Evolutionary conservation across 2,888 invertebrate genomes (phyloP), one percentile per base, ranked within the genome.

Genomic region (Eulithis testata): DNA sequence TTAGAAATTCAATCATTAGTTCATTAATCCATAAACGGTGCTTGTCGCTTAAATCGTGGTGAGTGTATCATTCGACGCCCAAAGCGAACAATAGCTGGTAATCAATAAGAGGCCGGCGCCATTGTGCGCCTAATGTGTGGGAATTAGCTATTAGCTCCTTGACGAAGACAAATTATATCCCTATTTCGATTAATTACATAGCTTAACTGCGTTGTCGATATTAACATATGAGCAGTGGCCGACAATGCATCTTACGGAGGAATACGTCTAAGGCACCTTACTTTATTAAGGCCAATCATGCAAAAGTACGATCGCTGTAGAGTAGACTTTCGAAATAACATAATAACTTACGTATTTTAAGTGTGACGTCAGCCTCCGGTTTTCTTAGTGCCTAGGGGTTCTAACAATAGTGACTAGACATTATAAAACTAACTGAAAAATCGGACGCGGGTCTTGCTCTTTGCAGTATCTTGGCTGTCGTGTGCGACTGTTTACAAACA

Each of bases 121-220:
- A 90, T 92, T 92, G 92, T 92, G 85, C 84, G 83, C 83, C 84
- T 91, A 92, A 90, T 90, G 90, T 90, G 90, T 85, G 87, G 89
- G 90, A 90, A 92, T 92, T 91, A 91, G 91, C 91, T 91, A 89
- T 90, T 92, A 91, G 86, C 87, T 84, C 79, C 84, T 80, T 89
- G 92, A 92, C 92, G 91, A 91, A 92, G 92, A 92, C 89, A 91
- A 92, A 92, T 92, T 90, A 89, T 90, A 86, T 85, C 80, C 78
- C 78, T 72, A 82, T 85, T 85, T 87, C 89, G 88, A 92, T 92
- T 91, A 91, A 92, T 92, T 91, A 91, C 88, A 82, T 76, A 80
- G 89, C 88, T 89, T 90, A 88, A 89, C 86, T 82, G 87, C 77
- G 83, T 82, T 88, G 88, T 86, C 85, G 82, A 85, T 88, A 84